Conservation (phyloP, 2,888 invertebrate genomes). For the Calephelis perditalis region DNA sequence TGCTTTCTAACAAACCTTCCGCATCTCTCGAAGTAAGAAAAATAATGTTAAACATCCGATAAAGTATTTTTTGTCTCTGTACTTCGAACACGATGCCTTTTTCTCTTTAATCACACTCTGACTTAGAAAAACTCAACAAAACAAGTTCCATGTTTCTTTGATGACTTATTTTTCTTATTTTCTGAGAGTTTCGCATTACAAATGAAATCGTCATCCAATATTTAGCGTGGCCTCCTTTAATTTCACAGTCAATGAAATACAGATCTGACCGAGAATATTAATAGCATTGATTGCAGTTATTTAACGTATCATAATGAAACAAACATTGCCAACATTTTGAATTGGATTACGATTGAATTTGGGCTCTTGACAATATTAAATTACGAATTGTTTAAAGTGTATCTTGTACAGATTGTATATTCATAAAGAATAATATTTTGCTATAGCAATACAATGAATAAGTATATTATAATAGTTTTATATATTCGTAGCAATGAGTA, state of each 20-base stretch:
- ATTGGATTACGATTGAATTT: constrained; percentile 9
- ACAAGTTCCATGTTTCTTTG: no score
- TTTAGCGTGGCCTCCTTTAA: neutral
- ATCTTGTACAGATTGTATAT: neutral
- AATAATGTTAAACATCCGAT: neutral
- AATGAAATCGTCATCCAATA: constrained; percentile 2
- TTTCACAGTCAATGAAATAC: neutral
- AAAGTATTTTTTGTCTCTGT: no score
- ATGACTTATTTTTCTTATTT: neutral
- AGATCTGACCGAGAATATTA: neutral
- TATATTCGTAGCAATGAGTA: neutral
- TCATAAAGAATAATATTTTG: neutral
- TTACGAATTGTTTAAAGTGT: neutral
- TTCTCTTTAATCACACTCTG: no score
- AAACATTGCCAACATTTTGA: constrained; percentile 1
- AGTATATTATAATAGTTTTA: no score
- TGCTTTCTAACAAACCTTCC: constrained; percentile 67
- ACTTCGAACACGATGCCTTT: no score
- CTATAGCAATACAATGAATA: no score
- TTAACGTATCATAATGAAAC: neutral
- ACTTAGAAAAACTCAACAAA: no score
- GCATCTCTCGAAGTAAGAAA: constrained; percentile 31
- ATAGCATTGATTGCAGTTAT: neutral
- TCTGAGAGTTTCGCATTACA: neutral
- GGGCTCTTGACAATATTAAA: constrained; percentile 5